Base-by-base conservation (phyloP, 2,888 invertebrate genomes). In the Tenthredo scrophulariae region DNA sequence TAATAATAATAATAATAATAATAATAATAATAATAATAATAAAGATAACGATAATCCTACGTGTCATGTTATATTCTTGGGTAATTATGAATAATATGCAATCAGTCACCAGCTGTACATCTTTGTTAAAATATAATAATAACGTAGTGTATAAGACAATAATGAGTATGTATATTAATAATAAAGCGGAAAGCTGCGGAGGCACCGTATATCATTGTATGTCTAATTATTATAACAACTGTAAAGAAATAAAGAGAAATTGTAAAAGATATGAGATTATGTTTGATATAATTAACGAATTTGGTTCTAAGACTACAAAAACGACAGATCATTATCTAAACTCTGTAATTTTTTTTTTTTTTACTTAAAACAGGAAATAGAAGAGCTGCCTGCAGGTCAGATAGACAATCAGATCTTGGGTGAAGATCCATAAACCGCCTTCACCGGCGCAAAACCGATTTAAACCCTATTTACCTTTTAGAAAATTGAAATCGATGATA, bases 101-200 rank as follows among this genome's bases (percentile, higher is more conserved):
- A 80, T 80, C n/a, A 40, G 37, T 80, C 62, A 80, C 37, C 37
- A 80, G 80, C 80, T 80, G 80, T 80, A 80, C n/a, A 77, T 54
- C 26, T 77, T 40, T 80, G 80, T 33, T 80, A 22, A 80, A 58
- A 80, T 80, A 80, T 62, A 37, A 80, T 77, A 54, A 29, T 62
- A 26, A 62, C 54, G 18, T 77, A 75, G n/a, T 26, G 15, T 75
- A 46, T 43, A 37, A n/a, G 15, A 74, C n/a, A 77, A 43, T 54
- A 74, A 74, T 74, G 40, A 6, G 40, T 74, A 37, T 43, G 22
- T 74, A 74, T 43, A 74, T 37, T 74, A 10, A 26, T 74, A 74
- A 43, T 43, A 1, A 74, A 74, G 72, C 72, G 10, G 72, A 33
- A 70, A 74, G 72, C 43, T 74, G 43, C 43, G 43, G 72, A 74